Base-by-base conservation (phyloP, 1,140 invertebrate genomes). In the Apis mellifera region DNA sequence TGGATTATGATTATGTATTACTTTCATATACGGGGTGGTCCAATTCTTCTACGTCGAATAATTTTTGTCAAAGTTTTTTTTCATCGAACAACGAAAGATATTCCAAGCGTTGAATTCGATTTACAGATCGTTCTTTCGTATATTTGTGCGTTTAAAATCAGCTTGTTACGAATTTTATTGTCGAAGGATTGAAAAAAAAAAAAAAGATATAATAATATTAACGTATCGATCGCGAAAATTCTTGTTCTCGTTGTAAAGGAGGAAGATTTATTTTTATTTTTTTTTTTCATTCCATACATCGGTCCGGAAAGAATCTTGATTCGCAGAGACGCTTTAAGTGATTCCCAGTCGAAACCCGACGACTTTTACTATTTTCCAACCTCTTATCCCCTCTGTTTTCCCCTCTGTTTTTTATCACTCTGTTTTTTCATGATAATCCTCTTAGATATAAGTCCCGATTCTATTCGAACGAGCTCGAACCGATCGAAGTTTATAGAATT, bases 391-490 rank as follows among this genome's bases (percentile, higher is more conserved):
- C 55, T 15, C 23, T 15, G 65, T 48, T 59, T 69, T 23, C 8
- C 50, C 26, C 23, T 71, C 52, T 62, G 23, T 62, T 55, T 55
- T 55, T 77, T 23, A 13, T 23, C 13, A 69, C 54, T 70, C 60
- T 69, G 9, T 78, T 78, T 60, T 60, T 32, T 15, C 21, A 17
- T 19, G 17, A 19, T 21, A 65, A 77, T 78, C 77, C 77, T 78
- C 66, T 78, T 71, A 71, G 77, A 71, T 52, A 70, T 50, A 62
- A 71, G 66, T 60, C 48, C 17, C 23, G n/a, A n/a, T 59, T 52
- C 74, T 42, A 54, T 66, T 62, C 26, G 26, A 32, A 11, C 62
- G 15, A 32, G 48, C 32, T 23, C 9, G 0, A 13, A 26, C 70
- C 66, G 66, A 78, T 52, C 55, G 19, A 13, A 60, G 42, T 78